Base-by-base conservation (phyloP, 1,140 invertebrate species). In the Cataglyphis hispanica region DNA sequence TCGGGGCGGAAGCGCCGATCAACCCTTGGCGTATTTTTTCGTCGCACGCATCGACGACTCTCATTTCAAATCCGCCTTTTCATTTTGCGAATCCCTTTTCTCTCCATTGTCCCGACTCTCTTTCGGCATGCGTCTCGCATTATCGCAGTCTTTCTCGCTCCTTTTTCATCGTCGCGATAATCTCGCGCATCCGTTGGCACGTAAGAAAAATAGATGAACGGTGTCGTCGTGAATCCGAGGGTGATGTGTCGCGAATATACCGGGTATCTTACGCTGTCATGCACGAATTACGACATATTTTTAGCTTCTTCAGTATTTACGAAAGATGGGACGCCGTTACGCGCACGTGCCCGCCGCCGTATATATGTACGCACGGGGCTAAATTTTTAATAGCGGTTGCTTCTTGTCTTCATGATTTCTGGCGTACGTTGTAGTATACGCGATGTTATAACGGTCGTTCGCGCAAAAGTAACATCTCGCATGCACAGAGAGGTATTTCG, bases 181-280 rank as follows among this genome's bases (percentile, higher is more conserved):
- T 66, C 61, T 11, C 22, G 74, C 25, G 10, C 43, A 7, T 5
- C 53, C 58, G 19, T 60, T n/a, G 80, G 25, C 61, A 34, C 37
- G 50, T 80, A 58, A 37, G 37, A 80, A 67, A 69, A 85, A 80
- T 77, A 84, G 46, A 84, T 77, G 84, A 85, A 80, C 46, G 43
- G 43, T 60, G 58, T 50, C 66, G 10, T 22, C 37, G 40, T 31
- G 69, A 60, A 67, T 67, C 34, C 37, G 40, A 22, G 78, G 16
- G 19, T 40, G 19, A 16, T 43, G 37, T 10, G 31, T 6, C 53
- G 69, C 2, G 5, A 13, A 56, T 7, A 16, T 7, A 46, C 43
- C 25, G 31, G 11, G 27, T 53, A 56, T 67, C 40, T 61, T 46
- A 25, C 37, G 25, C 58, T 75, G 31, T 75, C 78, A 16, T 7